Evolutionary conservation across 2,113 vertebrate genomes (phyloP), one percentile per base, ranked within the genome.

Genomic region (Crotalus helleri): DNA sequence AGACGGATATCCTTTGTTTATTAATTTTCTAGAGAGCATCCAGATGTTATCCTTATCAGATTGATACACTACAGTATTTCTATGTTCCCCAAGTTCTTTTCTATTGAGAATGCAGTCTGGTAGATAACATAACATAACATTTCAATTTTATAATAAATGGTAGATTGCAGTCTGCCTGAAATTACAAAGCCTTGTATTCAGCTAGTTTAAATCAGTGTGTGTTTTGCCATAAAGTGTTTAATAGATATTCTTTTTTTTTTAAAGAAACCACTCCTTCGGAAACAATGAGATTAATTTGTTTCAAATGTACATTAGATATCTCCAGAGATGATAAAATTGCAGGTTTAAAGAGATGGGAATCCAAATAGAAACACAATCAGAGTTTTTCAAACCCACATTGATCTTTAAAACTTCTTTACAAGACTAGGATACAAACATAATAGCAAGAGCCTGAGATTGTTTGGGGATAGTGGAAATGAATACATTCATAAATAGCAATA

Each of bases 351-450:
- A 87, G 61, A 54, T 90, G 91, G 90, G 55, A 55, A 94, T 81
- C 74, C 17, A 17, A 46, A 51, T 53, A 92, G 29, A 51, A 54
- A n/a, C n/a, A 8, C 49, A 51, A 51, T 9, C 0, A 29, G 1
- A 39, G 39, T 39, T 81, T 81, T 88, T 93, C 26, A 33, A 88
- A 92, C 91, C 92, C 93, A 94, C 91, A 3, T 54, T 81, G 59
- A 39, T 39, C 33, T 91, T n/a, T 54, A 21, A 19, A 39, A 81
- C 5, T 74, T 4, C 51, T 54, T 29, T 11, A 29, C 8, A 21
- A 81, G 74, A 44, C 33, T 39, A 44, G 33, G 15, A 44, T 81
- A 81, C 33, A 81, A 81, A 44, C 17, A 44, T 81, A 81, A 81
- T 4, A 81, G 33, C 33, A 21, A 21, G 19, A 9, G 7, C 3